phyloP scores from a whole-genome alignment of 2,888 invertebrate genomes.

The Cerastis leucographa region DNA sequence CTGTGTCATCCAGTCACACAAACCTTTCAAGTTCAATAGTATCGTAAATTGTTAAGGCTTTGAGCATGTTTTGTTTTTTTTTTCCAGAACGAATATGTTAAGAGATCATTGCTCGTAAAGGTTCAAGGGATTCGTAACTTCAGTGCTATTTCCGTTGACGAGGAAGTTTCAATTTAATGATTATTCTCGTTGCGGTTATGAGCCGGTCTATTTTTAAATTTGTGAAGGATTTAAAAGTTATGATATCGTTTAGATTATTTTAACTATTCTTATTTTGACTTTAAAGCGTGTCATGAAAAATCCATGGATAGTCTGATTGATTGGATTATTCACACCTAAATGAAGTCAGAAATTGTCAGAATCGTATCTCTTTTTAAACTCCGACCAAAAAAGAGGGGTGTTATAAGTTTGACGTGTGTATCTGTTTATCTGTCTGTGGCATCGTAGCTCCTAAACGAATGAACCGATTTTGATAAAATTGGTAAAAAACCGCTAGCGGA shows the following conservation, averaged over 20 bases:
- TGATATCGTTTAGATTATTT: neutral
- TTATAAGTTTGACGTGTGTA: too few relatives aligned
- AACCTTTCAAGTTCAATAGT: constrained; percentile 48
- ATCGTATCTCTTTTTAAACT: too few relatives aligned
- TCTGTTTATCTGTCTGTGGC: too few relatives aligned
- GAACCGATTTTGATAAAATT: too few relatives aligned
- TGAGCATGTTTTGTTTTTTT: constrained; percentile 41
- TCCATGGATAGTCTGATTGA: too few relatives aligned
- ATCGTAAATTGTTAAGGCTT: constrained; percentile 42
- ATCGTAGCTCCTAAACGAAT: too few relatives aligned
- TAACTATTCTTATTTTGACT: too few relatives aligned
- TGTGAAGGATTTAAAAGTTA: neutral
- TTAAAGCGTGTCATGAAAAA: too few relatives aligned
- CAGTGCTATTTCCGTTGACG: constrained; percentile 56
- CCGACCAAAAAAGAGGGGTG: too few relatives aligned
- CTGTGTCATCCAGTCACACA: constrained; percentile 36
- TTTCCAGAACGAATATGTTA: constrained; percentile 35
- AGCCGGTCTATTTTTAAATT: constrained; percentile 19
- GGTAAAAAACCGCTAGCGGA: too few relatives aligned
- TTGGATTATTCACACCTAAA: too few relatives aligned
- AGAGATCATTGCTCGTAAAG: constrained; percentile 65
- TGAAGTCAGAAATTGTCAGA: too few relatives aligned
- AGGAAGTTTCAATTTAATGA: constrained; percentile 65
- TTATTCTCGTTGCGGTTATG: constrained; percentile 3
- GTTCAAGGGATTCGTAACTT: constrained; percentile 60